Conservation (phyloP, 1,140 invertebrate species). For the Bombus pyrosoma region DNA sequence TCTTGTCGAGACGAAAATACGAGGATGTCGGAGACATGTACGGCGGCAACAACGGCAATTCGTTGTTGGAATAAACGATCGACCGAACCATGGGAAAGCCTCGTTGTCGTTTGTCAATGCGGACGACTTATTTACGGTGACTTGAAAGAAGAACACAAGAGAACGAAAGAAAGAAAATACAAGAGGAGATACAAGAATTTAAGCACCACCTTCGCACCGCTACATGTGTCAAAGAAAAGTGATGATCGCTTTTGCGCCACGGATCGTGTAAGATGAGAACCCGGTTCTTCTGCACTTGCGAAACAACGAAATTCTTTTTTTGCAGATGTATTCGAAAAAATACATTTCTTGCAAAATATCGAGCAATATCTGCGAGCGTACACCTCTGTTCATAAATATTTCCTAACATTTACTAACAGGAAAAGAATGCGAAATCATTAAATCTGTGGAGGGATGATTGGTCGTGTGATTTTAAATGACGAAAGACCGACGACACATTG, state of each 20-base stretch:
- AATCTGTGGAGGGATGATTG: too few species aligned
- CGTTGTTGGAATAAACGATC: constrained; percentile 12
- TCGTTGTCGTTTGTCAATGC: constrained; percentile 9
- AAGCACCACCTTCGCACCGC: neutral
- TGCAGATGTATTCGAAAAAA: neutral
- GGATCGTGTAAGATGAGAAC: neutral
- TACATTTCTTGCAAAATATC: neutral
- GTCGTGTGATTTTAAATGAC: too few species aligned
- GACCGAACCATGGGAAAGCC: neutral
- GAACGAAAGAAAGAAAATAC: neutral
- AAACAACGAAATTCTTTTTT: neutral
- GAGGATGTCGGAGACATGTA: neutral
- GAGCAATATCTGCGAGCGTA: neutral
- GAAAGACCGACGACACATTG: too few species aligned
- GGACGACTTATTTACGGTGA: constrained; percentile 6
- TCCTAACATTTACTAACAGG: neutral
- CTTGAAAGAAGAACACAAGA: neutral
- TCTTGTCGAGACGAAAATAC: neutral
- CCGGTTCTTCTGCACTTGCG: neutral
- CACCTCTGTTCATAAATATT: too few species aligned
- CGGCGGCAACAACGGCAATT: neutral
- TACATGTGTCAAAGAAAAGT: neutral
- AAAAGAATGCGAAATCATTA: too few species aligned
- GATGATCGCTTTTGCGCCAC: neutral
- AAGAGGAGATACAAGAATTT: neutral